Percentiles rank a stretch among this genome's conserved stretches.
These are phyloP conservation scores for Brachystomella parvula DNA, from an alignment of 1,140 invertebrate genomes.

Conservation along the genomic window DNA sequence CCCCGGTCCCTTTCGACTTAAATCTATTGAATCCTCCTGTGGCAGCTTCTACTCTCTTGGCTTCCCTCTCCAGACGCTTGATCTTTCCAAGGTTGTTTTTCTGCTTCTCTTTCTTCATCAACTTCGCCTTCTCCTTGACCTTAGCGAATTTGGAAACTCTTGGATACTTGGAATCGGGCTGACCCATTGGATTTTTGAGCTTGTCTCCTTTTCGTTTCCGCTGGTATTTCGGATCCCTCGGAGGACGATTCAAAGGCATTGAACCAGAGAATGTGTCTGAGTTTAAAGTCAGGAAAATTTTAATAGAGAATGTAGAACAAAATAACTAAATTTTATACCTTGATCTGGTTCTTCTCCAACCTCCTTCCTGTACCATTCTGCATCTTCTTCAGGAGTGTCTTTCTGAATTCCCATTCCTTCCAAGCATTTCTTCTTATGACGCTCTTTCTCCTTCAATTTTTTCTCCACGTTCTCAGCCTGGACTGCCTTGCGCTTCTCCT, in stretches of 20 bases:
- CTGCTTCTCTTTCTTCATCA: slow-evolving; percentile 25
- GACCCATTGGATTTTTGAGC: neutral
- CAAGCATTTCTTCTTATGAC: slow-evolving; percentile 58
- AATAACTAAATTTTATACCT: slow-evolving; percentile 48
- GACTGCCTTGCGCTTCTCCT: slow-evolving; percentile 63
- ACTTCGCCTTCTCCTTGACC: slow-evolving; percentile 31
- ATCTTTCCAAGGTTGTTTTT: slow-evolving; percentile 22
- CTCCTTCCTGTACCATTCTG: slow-evolving; percentile 73
- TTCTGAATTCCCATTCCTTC: slow-evolving; percentile 56
- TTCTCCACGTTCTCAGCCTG: slow-evolving; percentile 67
- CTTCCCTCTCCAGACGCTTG: neutral
- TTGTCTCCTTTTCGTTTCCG: neutral
- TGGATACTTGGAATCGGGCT: neutral
- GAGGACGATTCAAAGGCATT: neutral
- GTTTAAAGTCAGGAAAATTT: slow-evolving; percentile 35
- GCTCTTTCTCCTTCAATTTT: slow-evolving; percentile 59
- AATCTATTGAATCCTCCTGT: neutral
- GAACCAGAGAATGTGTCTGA: slow-evolving; percentile 8
- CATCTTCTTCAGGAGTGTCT: slow-evolving; percentile 60
- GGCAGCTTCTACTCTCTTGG: neutral
- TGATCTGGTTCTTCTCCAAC: slow-evolving; percentile 76
- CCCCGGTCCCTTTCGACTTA: slow-evolving; percentile 13
- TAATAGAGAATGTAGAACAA: no score
- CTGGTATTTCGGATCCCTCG: neutral
- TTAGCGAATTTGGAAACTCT: slow-evolving; percentile 28